phyloP scores from a whole-genome alignment of 2,888 invertebrate genomes.

The Drosophila sordidapex region DNA sequence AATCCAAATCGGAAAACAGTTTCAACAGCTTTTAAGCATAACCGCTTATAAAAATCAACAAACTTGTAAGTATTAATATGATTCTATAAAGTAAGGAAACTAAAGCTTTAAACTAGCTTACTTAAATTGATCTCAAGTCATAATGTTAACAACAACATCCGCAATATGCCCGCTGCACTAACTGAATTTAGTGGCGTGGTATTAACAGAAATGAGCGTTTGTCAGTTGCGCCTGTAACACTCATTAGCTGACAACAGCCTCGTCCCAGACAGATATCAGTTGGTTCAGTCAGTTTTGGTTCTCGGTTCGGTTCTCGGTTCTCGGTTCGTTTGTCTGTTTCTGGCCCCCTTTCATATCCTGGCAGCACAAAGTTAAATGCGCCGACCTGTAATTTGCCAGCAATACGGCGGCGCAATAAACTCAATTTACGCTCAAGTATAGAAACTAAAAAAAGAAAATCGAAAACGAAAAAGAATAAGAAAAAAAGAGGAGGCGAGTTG shows the following conservation, averaged over 20 bases:
- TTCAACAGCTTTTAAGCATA: neutral
- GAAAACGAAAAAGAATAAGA: neutral
- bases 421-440: constrained; percentile 67
- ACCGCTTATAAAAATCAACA: neutral
- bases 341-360: constrained; percentile 68
- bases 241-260: constrained; percentile 68
- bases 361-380: constrained; percentile 81
- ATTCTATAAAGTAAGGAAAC: neutral
- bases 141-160: constrained; percentile 3
- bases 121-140: neutral
- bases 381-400: constrained; percentile 82
- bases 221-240: constrained; percentile 61
- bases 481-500: constrained; percentile 53
- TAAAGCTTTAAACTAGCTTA: neutral
- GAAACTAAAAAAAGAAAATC: neutral
- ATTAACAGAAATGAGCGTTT: constrained; percentile 38
- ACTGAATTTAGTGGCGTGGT: constrained; percentile 14
- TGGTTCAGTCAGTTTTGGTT: neutral
- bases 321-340: constrained; percentile 24
- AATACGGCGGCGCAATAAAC: constrained; percentile 80
- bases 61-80: neutral
- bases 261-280: constrained; percentile 1
- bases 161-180: constrained; percentile 2
- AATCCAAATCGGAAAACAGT: neutral
- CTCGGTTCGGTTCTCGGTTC: constrained; percentile 6